Base-by-base conservation (phyloP, 2,888 invertebrate genomes). In the Synanthedon andrenaeformis region DNA sequence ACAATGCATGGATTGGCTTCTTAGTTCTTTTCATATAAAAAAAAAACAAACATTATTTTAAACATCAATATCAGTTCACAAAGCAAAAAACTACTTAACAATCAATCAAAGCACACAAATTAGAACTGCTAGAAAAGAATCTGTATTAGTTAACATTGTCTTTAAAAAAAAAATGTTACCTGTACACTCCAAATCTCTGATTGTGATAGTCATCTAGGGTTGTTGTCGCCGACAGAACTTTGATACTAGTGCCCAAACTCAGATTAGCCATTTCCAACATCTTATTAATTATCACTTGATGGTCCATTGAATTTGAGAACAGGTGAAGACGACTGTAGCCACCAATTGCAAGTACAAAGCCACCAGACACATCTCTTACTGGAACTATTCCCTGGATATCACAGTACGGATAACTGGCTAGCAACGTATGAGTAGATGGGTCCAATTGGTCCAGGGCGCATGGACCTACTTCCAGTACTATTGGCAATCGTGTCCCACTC, bases 401-500 rank as follows among this genome's bases (percentile, higher is more conserved):
- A 56, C 70, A 73, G 61, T 88, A 88, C 1, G 86, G 83, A 51
- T 88, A 88, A 61, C 79, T 81, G 42, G 96, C 94, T 53, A 98
- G 85, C 19, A 94, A 82, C 57, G 91, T 91, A 72, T 94, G 94
- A 1, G 95, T 95, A 0, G 94, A 92, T 1, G 96, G 94, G 79
- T 98, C 96, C 56, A 96, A 79, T 79, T 99, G 99, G 74, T 98
- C 96, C 54, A 99, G 79, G 35, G 96, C 95, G 74, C 94, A 94
- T 0, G 96, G 94, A n/a, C 96, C 95, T 2, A 98, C 94, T 89
- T 98, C 97, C 57, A 99, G 83, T 23, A 95, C 91, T 14, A 96
- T 91, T 0, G 97, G 96, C 49, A 97, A 88, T 58, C 95, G 91
- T 42, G 94, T 94, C 53, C 97, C 97, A 51, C 97, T 96, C 98